These are phyloP conservation scores for Euwallacea fornicatus DNA, from an alignment of 1,140 invertebrate species.

Conservation along the genomic window DNA sequence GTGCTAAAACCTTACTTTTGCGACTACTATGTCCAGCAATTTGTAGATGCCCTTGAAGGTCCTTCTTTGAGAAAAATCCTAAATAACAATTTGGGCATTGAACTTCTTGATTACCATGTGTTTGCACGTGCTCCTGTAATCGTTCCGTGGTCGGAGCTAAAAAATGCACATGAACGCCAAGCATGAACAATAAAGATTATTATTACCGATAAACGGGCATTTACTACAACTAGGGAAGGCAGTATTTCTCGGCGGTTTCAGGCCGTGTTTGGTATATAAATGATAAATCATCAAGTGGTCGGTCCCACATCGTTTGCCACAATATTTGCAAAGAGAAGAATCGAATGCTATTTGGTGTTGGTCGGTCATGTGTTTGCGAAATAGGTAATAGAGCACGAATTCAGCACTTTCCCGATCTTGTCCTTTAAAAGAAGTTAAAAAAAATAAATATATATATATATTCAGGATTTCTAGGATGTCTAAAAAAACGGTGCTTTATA, in stretches of 20 bases:
- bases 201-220: constrained; percentile 68
- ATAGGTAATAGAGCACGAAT: constrained; percentile 76
- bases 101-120: constrained; percentile 56
- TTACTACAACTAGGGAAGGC: constrained; percentile 75
- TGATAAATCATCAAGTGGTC: constrained; percentile 79
- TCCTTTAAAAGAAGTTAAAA: constrained; percentile 36
- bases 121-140: constrained; percentile 66
- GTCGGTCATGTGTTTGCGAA: constrained; percentile 77
- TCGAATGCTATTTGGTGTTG: constrained; percentile 80
- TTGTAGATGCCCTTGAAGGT: constrained; percentile 60
- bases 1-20: background rate
- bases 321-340: constrained; percentile 79
- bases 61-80: constrained; percentile 55
- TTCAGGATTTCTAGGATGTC: too few species aligned
- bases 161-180: constrained; percentile 8
- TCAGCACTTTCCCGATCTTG: constrained; percentile 63
- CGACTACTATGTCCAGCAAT: constrained; percentile 55
- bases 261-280: constrained; percentile 76
- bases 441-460: too few species aligned
- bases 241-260: constrained; percentile 69
- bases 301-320: constrained; percentile 75
- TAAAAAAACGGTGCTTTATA: too few species aligned
- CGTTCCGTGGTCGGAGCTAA: constrained; percentile 62
- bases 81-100: constrained; percentile 59
- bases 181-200: background rate